Percentiles rank a stretch among this genome's conserved stretches.
phyloP scores from a whole-genome alignment of 2,888 invertebrate species.

The Thymelicus sylvestris region DNA sequence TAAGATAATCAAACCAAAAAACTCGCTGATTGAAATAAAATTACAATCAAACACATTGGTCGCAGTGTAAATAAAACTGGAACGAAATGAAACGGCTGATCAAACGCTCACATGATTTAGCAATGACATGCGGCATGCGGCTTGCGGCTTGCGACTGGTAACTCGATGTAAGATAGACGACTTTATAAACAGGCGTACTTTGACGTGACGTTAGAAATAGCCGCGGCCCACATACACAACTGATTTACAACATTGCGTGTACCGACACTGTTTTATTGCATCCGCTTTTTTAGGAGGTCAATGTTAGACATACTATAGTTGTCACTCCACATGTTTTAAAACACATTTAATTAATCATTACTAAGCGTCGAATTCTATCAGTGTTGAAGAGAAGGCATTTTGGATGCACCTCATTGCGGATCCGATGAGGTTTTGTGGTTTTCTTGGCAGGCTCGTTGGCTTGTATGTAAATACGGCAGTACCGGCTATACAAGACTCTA shows the following conservation, averaged over 20 bases:
- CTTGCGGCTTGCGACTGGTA: too few relatives aligned
- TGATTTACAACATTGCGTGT: slow-evolving; percentile 22
- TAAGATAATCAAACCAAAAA: neutral
- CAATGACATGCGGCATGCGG: neutral
- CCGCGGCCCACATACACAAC: slow-evolving; percentile 22
- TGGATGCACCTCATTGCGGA: too few relatives aligned
- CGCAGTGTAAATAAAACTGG: slow-evolving; percentile 1
- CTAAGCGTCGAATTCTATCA: neutral
- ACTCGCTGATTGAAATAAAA: neutral
- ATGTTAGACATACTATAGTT: neutral
- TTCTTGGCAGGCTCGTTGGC: too few relatives aligned
- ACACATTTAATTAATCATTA: neutral
- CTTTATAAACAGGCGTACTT: slow-evolving; percentile 25
- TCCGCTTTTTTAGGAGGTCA: slow-evolving; percentile 29
- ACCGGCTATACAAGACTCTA: too few relatives aligned
- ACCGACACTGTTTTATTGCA: slow-evolving; percentile 24
- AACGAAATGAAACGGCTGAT: neutral
- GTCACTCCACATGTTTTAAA: neutral
- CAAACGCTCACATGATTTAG: neutral
- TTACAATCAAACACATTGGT: neutral
- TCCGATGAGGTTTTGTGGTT: too few relatives aligned
- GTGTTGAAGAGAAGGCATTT: neutral
- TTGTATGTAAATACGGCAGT: too few relatives aligned
- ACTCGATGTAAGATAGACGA: slow-evolving; percentile 30
- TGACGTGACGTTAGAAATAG: slow-evolving; percentile 24